Evolutionary conservation across 2,888 invertebrate species (phyloP), one percentile per base, ranked within the genome.

Genomic region (Volucella inanis): DNA sequence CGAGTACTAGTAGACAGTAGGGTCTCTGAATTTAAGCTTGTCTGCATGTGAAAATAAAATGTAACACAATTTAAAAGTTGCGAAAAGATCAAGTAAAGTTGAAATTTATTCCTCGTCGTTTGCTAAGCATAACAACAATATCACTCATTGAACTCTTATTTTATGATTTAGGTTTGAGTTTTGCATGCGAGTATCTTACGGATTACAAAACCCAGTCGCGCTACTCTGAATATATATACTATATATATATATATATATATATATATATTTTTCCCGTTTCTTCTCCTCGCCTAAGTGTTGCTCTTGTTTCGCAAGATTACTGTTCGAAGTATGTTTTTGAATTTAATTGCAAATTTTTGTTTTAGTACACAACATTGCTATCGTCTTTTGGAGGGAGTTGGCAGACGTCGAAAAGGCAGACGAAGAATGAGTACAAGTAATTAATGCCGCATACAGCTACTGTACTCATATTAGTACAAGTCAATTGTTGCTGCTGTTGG

Each of bases 131-230:
- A 31, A 67, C 54, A 67, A 67, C 43, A 67, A 67, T 67, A 68
- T 8, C 68, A 55, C 22, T 55, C 67, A 68, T 31, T 68, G 43
- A 68, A 68, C 68, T 68, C 55, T 68, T 55, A 45, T 68, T 68
- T 54, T 55, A 11, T 1, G 47, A 31, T 38, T 38, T 70, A 10
- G 14, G 31, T 14, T 54, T 67, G 10, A 9, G 31, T 31, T 67
- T 67, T 67, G 68, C 54, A 43, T 31, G 12, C 57, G 31, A 31
- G 45, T 38, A 50, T 22, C 52, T 65, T 52, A 41, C n/a, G 6
- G 12, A 65, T 65, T 65, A 41, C 68, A 43, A 57, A 57, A 55
- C n/a, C 11, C 4, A 11, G 12, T 38, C 22, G 31, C 15, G n/a
- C 43, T 31, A 31, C 6, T 43, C 2, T 22, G 43, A 50, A 43